Percentiles rank a stretch among this genome's conserved stretches.
These are phyloP conservation scores for Linnaemya tessellans DNA, from an alignment of 2,888 invertebrate species.

Conservation along the genomic window DNA sequence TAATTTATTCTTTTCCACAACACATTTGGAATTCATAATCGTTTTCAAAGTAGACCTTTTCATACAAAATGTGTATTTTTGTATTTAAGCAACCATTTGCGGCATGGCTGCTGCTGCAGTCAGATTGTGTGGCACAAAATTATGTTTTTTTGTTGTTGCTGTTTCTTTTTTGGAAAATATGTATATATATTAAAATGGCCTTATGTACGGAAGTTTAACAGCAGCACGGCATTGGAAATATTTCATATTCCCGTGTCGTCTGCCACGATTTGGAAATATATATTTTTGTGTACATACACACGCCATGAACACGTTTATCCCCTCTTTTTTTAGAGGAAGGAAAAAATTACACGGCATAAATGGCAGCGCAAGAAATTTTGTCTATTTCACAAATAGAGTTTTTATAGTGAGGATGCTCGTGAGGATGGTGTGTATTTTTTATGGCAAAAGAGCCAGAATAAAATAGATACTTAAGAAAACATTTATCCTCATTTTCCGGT, in stretches of 20 bases:
- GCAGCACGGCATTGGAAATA: slow-evolving; percentile 57
- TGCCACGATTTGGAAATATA: slow-evolving; percentile 47
- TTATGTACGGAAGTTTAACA: slow-evolving; percentile 50
- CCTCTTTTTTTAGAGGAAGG: background rate
- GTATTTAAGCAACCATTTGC: slow-evolving; percentile 50
- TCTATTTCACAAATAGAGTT: background rate
- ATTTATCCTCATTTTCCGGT: slow-evolving; percentile 70
- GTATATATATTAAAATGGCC: slow-evolving; percentile 58
- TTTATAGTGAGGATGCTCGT: background rate
- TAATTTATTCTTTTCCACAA: slow-evolving; percentile 32
- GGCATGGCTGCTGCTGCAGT: background rate
- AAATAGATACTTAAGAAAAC: slow-evolving; percentile 62
- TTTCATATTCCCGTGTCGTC: slow-evolving; percentile 70
- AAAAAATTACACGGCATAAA: slow-evolving; percentile 42
- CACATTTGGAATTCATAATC: slow-evolving; percentile 70
- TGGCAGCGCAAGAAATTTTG: slow-evolving; percentile 39
- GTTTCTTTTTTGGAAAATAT: slow-evolving; percentile 9
- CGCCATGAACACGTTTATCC: no score
- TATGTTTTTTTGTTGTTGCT: slow-evolving; percentile 41
- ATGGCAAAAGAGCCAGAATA: background rate
- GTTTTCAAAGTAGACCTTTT: slow-evolving; percentile 50
- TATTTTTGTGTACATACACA: background rate
- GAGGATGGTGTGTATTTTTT: slow-evolving; percentile 40
- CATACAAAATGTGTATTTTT: slow-evolving; percentile 19
- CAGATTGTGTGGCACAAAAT: slow-evolving; percentile 21